Evolutionary conservation across 2,888 invertebrate species (phyloP), one percentile per base, ranked within the genome.

Genomic region (Trilocha varians): DNA sequence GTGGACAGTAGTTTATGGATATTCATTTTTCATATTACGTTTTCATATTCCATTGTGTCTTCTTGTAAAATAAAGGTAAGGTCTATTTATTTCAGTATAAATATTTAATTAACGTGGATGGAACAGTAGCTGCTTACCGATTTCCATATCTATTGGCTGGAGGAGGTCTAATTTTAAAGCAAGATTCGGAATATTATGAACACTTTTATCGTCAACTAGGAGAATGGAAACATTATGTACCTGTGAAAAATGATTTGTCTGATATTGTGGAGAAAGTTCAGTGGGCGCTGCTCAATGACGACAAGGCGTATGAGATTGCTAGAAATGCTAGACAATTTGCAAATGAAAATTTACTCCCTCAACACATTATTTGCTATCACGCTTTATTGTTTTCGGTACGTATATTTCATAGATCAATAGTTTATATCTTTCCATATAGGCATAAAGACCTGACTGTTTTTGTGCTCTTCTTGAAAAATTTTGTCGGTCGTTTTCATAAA

Each of bases 121-220:
- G 99, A 13, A 96, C 98, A 33, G 98, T 99, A 13, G 98, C 98
- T 14, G 96, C 98, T 0, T 99, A 98, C 74, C 88, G 98, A 48
- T 88, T 97, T 52, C 98, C 98, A 0, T 98, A 97, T 71, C 87
- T 99, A 14, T 76, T 99, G 48, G 94, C 91, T 36, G 97, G 98
- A 1, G 94, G 95, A 59, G 91, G 96, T 0, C 77, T 96, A 45
- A 91, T 98, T 11, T 87, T 99, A 11, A 99, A 99, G 79, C 97
- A 97, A 77, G 91, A 94, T 16, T 98, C 98, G 0, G 89, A 90
- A n/a, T 98, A 95, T 76, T 95, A 96, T 70, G 98, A 99, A 86
- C 94, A 95, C 83, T 99, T 97, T 77, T 99, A 99, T 67, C 77
- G 87, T 33, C 88, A 92, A 52, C 75, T 98, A 9, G 66, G 86